These are phyloP conservation scores for Cynodonichthys magdalenae DNA, from an alignment of 2,797 vertebrate species.

Conservation along the genomic window DNA sequence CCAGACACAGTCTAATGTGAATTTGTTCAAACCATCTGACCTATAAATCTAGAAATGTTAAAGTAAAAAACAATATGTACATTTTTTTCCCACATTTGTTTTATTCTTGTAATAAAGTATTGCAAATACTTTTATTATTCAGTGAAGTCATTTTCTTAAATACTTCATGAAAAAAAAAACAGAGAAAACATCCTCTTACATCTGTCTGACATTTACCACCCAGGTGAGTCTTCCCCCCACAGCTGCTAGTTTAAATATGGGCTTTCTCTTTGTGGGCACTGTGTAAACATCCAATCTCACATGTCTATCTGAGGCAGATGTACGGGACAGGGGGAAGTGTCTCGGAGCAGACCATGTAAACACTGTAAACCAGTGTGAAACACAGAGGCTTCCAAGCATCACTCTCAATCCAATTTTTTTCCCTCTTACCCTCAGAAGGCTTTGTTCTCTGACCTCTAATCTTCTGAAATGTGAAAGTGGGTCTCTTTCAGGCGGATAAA, in stretches of 20 bases:
- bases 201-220: slow-evolving; percentile 36
- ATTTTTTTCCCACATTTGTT: no score
- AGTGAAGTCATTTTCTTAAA: no score
- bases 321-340: slow-evolving; percentile 55
- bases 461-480: slow-evolving; percentile 71
- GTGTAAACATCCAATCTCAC: slow-evolving; percentile 68
- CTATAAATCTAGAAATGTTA: no score
- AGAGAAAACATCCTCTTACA: slow-evolving; percentile 26
- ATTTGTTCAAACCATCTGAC: slow-evolving; percentile 35
- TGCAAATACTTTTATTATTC: no score
- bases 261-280: slow-evolving; percentile 46
- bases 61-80: no score
- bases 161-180: slow-evolving; percentile 5
- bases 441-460: slow-evolving; percentile 70
- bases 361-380: slow-evolving; percentile 71
- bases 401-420: slow-evolving; percentile 38
- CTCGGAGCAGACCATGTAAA: slow-evolving; percentile 67
- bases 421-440: slow-evolving; percentile 48
- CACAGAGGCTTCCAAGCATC: slow-evolving; percentile 51
- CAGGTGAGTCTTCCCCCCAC: slow-evolving; percentile 39
- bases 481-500: slow-evolving; percentile 70
- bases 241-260: slow-evolving; percentile 47
- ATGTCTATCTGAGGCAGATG: slow-evolving; percentile 53
- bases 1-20: slow-evolving; percentile 45
- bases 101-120: no score